Evolutionary conservation across 2,113 vertebrate genomes (phyloP), one percentile per base, ranked within the genome.

Genomic region (Xenopus laevis): DNA sequence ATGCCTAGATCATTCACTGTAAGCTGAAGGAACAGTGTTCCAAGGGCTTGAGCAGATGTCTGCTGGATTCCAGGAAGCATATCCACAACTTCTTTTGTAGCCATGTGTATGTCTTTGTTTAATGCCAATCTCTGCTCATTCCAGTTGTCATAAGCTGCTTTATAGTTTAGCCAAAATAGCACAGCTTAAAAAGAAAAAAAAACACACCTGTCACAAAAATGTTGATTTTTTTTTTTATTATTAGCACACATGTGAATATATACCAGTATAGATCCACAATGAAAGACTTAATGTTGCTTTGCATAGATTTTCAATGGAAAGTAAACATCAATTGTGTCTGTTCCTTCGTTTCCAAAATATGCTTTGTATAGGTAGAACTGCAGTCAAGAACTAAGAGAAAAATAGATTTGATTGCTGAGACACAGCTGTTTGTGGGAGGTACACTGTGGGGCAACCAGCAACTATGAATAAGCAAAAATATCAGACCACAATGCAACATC

Each of bases 131-230:
- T 91, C 83, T 99, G 97, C 74, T 98, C 97, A 45, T 98, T 99
- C 97, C 97, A 99, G 82, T 98, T 98, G 84, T 99, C 97, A 62
- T 98, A 98, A 0, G 97, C 97, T 12, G 97, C 97, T 76, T 99
- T 99, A 86, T 99, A 99, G 85, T 99, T 99, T 80, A 99, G 91
- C 97, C 97, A 98, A 82, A 99, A 99, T 0, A 99, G 92, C 47
- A 99, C 97, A 82, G 97, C 97, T 99, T 78, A 68, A 30, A 61
- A 53, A 64, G 81, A 75, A 79, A 79, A 8, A 18, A 80, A 21
- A 16, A 55, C 16, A 9, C 16, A n/a, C 53, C 13, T 50, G 15
- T 16, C 10, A 50, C 47, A 50, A 50, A 13, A 10, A 50, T 12
- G 47, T 50, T 12, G 47, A n/a, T n/a, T 50, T 9, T 9, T 50